Conservation (phyloP, 2,888 invertebrate species). For the Tipula helvola region DNA sequence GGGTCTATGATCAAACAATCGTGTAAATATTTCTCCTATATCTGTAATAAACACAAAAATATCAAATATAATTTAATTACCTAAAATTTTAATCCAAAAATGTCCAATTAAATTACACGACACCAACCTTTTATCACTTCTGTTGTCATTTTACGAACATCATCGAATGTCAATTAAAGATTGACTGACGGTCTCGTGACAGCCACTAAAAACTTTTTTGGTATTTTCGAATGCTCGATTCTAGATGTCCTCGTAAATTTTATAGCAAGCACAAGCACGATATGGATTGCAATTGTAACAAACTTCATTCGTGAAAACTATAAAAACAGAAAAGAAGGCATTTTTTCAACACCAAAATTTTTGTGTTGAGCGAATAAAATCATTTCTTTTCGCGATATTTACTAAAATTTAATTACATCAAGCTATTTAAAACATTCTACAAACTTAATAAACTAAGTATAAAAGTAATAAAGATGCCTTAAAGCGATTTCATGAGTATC, state of each 20-base stretch:
- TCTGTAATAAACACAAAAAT: conserved; percentile 42
- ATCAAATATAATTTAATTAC: neutral
- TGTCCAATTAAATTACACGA: neutral
- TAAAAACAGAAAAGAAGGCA: neutral
- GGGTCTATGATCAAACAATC: conserved; percentile 77
- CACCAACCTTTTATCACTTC: conserved; percentile 8
- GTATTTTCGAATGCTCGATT: neutral
- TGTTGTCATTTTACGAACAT: conserved; percentile 5
- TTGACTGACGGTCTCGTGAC: neutral
- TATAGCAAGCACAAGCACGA: neutral
- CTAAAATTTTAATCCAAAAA: neutral
- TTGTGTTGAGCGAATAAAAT: neutral
- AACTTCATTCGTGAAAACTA: neutral
- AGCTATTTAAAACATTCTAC: neutral
- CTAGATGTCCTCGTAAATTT: neutral
- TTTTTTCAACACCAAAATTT: neutral
- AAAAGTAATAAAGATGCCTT: neutral
- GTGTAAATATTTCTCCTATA: conserved; percentile 67
- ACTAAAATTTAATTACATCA: neutral
- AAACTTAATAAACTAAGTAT: neutral
- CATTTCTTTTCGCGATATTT: neutral
- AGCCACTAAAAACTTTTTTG: neutral
- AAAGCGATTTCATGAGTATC: neutral
- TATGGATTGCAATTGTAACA: neutral
- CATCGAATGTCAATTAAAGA: neutral